Evolutionary conservation across 23 tunicate genomes (phyloP), one percentile per base, ranked within the genome.

Genomic region (Botrylloides violaceus): DNA sequence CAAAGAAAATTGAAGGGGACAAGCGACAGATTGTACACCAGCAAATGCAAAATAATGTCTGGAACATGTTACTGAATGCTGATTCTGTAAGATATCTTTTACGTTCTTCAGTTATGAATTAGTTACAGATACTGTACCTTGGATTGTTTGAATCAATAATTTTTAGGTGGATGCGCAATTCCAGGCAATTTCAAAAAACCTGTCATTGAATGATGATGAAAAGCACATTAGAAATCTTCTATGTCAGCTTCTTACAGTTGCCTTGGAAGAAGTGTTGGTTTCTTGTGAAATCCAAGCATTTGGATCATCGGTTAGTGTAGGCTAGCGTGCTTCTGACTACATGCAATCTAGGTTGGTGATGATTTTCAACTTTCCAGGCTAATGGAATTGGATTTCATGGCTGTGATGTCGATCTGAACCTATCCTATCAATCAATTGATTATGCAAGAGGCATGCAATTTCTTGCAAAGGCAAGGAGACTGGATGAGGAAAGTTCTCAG

Each of bases 331-430:
- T 4, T 28, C 24, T 22, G 64, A 6, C 28, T 7, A 59, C 19
- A 22, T 59, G 7, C 28, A 6, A 18, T 12, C 55, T 18, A 47
- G 55, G 55, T 18, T 6, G 29, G 64, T 6, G 9, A 12, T 26
- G 64, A 23, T 7, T 12, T 18, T 59, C 26, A 6, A 34, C 7
- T 32, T 66, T 79, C 3, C 18, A 86, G 94, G 81, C 61, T 20
- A 88, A 72, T 60, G 96, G 88, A 63, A 71, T 88, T 72, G 96
- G 96, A 2, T 72, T 81, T n/a, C 83, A 77, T 6, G 88, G 84
- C 36, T 88, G 96, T 59, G 96, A 88, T 56, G 38, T 88, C 39
- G 96, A 88, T 59, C 26, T 88, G 21, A 57, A 81, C 66, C 78
- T 88, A 34, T 32, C 72, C 4, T 81, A 71, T 56, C 20, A 22